Evolutionary conservation across 2,113 vertebrate species (phyloP), one percentile per base, ranked within the genome.

Genomic region (Sula dactylatra): DNA sequence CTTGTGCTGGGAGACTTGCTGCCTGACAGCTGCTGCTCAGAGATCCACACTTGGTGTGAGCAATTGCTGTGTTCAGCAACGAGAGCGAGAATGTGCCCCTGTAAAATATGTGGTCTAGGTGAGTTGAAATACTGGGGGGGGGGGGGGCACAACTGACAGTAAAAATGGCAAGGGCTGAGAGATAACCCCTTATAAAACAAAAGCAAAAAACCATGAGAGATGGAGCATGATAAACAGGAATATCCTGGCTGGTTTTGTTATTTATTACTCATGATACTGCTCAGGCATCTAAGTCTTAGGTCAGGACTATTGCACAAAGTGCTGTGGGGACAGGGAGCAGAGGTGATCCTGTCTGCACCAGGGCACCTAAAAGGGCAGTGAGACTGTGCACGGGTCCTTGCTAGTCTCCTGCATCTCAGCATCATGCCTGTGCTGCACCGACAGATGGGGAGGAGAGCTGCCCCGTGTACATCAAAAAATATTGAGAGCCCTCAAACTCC

Each of bases 71-170:
- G 22, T 6, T 13, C 55, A 44, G 58, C 45, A 24, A 9, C 0
- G 1, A 66, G 50, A 42, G 52, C 3, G 0, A 52, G 49, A 62
- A 25, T 1, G 0, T 1, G 0, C 10, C 44, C 49, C 66, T 65
- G n/a, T 50, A 40, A 69, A 52, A 50, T 15, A 12, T 0, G 1
- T 47, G 26, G 17, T 27, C 29, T 32, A 19, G 47, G 56, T 71
- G 76, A 71, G 17, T 9, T 40, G 66, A 50, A 55, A 45, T 25
- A 9, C 4, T 18, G 25, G 4, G 36, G 22, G 21, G 7, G 16
- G 15, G n/a, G 17, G 16, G 45, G 14, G 44, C 22, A 42, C 42
- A 79, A 64, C 49, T 58, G 27, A 44, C 1, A 2, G 54, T 13
- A 45, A 34, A 44, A 67, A 22, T 20, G 47, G 45, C 50, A 40